Conservation (phyloP, 2,113 vertebrate genomes). For the Reinhardtius hippoglossoides region DNA sequence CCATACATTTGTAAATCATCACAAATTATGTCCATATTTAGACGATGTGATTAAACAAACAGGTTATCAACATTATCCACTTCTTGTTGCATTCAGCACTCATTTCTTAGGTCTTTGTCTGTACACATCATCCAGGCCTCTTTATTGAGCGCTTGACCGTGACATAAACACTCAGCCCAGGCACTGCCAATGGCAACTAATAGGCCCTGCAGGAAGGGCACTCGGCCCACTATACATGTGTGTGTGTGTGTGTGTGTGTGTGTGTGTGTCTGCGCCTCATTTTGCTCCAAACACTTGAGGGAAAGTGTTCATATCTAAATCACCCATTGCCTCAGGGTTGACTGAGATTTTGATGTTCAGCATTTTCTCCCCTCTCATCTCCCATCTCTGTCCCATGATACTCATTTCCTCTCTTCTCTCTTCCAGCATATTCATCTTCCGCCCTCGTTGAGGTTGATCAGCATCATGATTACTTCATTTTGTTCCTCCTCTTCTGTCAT, state of each 20-base stretch:
- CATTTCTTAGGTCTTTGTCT: constrained; percentile 33
- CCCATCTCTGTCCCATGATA: too few relatives aligned
- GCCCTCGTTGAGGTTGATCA: too few relatives aligned
- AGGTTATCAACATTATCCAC: too few relatives aligned
- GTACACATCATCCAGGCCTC: constrained; percentile 9
- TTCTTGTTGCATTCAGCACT: not conserved
- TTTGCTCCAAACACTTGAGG: constrained; percentile 41
- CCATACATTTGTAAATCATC: not conserved
- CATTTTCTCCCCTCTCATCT: too few relatives aligned
- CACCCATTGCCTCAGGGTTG: constrained; percentile 53
- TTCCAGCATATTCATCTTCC: too few relatives aligned
- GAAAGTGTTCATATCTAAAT: constrained; percentile 60
- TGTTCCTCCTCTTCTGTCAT: not conserved
- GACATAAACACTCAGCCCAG: constrained; percentile 24
- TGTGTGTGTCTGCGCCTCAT: constrained; percentile 19
- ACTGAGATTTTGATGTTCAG: constrained; percentile 63
- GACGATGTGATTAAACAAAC: too few relatives aligned
- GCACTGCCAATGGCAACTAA: constrained; percentile 45
- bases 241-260: not conserved
- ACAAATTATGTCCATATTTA: not conserved
- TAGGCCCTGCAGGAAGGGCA: constrained; percentile 60
- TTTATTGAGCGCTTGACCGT: constrained; percentile 35
- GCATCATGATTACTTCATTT: constrained; percentile 8
- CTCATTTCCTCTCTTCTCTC: too few relatives aligned
- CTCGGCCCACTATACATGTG: constrained; percentile 13